Conservation (phyloP, 2,797 vertebrate species). For the Melanotaenia parkinsoni region DNA sequence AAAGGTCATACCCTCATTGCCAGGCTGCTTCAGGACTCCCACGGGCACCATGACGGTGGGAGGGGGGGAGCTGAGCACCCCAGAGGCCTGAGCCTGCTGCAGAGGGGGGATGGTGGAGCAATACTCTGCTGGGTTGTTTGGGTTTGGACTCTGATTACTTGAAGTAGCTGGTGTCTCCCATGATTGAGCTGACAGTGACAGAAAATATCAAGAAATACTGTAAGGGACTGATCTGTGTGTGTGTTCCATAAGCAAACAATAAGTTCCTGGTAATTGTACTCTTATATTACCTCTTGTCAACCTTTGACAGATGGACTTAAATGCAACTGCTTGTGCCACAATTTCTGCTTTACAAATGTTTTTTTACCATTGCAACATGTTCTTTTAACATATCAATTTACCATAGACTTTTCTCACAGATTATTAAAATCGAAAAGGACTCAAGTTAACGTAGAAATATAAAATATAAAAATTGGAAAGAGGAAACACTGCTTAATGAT, state of each 20-base stretch:
- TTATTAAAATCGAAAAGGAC: background rate
- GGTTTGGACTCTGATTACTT: conserved; percentile 95
- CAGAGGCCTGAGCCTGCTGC: conserved; percentile 98
- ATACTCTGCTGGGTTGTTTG: conserved; percentile 98
- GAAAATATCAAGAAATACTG: background rate
- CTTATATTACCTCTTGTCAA: background rate
- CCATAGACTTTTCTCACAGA: background rate
- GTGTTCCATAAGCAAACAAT: background rate
- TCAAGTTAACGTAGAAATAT: background rate
- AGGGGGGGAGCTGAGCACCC: conserved; percentile 94
- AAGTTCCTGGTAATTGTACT: no score
- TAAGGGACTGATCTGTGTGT: background rate
- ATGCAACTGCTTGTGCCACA: background rate
- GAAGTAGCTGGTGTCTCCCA: conserved; percentile 88
- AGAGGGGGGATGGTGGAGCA: conserved; percentile 99
- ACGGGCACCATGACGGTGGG: conserved; percentile 99
- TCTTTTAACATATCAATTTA: background rate
- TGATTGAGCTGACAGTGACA: conserved; percentile 86
- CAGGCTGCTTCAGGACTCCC: conserved; percentile 94
- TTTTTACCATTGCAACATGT: background rate
- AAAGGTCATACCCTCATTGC: conserved; percentile 88
- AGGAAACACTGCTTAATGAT: background rate
- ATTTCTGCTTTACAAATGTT: background rate
- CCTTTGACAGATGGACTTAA: background rate
- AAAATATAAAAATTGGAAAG: background rate